Evolutionary conservation across 2,797 vertebrate species (phyloP).

Genomic region (Sandelia bainsii): DNA sequence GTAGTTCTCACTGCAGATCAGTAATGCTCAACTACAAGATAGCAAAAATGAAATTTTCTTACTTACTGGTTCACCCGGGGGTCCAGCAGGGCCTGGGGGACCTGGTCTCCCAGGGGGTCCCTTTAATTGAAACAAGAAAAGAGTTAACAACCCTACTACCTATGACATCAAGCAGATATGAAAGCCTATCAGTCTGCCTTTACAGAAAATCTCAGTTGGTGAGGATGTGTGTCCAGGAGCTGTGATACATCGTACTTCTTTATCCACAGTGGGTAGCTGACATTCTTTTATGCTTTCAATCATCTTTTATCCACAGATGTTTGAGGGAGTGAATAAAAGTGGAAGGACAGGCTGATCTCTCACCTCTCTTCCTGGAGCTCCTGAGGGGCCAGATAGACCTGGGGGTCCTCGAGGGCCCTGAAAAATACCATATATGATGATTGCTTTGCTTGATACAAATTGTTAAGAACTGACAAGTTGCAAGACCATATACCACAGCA

Average conservation of each 20-base stretch:
- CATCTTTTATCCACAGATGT: constrained; percentile 48
- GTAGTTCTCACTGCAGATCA: constrained; percentile 27
- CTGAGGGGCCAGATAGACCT: constrained; percentile 89
- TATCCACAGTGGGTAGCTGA: constrained; percentile 52
- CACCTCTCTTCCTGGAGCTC: constrained; percentile 83
- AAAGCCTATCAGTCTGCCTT: constrained; percentile 36
- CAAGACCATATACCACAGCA: neutral
- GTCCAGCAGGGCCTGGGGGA: constrained; percentile 91
- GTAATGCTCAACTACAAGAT: constrained; percentile 31
- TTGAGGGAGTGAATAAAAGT: constrained; percentile 27
- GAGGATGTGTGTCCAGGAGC: constrained; percentile 58
- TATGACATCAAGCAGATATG: constrained; percentile 44
- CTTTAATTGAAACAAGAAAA: constrained; percentile 83
- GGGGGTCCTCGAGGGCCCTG: constrained; percentile 91
- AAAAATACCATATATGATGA: constrained; percentile 31
- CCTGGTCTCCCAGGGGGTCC: constrained; percentile 92
- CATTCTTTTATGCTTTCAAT: constrained; percentile 47
- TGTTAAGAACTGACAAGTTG: constrained; percentile 1
- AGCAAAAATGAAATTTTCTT: constrained; percentile 36
- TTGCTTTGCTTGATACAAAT: constrained; percentile 8
- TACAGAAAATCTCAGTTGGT: constrained; percentile 55
- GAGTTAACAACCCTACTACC: constrained; percentile 50
- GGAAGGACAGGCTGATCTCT: constrained; percentile 33
- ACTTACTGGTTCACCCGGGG: constrained; percentile 96
- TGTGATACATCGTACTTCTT: constrained; percentile 49